phyloP scores from a whole-genome alignment of 2,113 vertebrate species.

The Mungos mungo region DNA sequence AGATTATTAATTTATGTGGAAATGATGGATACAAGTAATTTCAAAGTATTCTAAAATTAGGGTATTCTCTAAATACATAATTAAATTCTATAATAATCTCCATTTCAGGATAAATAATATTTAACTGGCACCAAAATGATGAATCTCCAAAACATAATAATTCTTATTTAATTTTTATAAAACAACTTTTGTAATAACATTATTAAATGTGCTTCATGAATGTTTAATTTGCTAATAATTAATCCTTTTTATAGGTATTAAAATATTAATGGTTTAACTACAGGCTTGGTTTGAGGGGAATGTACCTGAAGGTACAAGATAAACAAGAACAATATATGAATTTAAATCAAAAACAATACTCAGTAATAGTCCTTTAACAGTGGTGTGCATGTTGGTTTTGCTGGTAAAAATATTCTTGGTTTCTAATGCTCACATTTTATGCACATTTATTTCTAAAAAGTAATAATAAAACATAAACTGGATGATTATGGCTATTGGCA shows the following conservation, averaged over 20 bases:
- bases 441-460: background rate
- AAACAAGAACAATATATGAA: background rate
- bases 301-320: background rate
- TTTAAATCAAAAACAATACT: background rate
- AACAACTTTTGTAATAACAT: background rate
- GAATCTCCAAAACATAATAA: background rate
- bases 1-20: background rate
- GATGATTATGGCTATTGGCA: background rate
- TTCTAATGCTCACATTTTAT: background rate
- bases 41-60: background rate
- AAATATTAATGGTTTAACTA: background rate
- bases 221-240: background rate
- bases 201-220: background rate
- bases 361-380: background rate
- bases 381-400: background rate
- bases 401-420: background rate
- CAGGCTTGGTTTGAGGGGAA: background rate
- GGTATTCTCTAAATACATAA: background rate
- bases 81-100: background rate
- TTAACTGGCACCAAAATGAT: background rate
- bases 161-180: background rate
- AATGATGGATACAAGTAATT: background rate
- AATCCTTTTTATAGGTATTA: background rate
- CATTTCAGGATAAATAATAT: background rate
- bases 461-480: background rate